Evolutionary conservation across 2,113 vertebrate species (phyloP).

Genomic region (Lophotis ruficrista): DNA sequence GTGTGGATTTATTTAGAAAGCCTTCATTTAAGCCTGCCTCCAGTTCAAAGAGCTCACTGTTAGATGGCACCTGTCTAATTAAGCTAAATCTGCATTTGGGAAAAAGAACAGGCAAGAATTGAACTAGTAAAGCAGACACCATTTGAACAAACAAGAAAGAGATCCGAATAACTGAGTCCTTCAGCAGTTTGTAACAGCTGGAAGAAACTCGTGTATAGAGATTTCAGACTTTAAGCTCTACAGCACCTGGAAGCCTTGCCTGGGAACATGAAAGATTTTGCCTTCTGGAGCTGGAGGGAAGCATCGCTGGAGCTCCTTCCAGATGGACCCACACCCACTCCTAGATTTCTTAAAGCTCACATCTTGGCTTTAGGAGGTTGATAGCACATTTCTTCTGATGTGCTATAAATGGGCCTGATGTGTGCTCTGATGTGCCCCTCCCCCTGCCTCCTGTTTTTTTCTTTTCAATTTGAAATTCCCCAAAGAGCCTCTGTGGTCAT

Average conservation of each 20-base stretch:
- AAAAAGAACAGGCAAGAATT: not conserved
- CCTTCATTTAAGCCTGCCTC: not conserved
- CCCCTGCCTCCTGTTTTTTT: not conserved
- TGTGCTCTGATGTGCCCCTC: not conserved
- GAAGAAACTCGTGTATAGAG: not conserved
- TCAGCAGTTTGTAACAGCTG: not conserved
- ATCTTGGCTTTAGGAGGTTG: not conserved
- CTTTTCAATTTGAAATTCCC: not conserved
- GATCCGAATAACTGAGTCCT: not conserved
- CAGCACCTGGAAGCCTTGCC: not conserved
- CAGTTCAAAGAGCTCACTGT: not conserved
- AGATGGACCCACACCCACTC: not conserved
- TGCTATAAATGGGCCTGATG: too few relatives aligned
- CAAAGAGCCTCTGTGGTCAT: not conserved
- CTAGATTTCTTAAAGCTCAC: not conserved
- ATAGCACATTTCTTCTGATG: not conserved
- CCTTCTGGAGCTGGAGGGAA: not conserved
- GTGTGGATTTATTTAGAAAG: not conserved
- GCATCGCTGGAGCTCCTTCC: not conserved
- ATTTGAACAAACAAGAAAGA: not conserved
- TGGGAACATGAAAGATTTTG: not conserved
- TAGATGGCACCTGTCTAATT: conserved; percentile 10
- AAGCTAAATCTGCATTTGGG: not conserved
- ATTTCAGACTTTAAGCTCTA: not conserved
- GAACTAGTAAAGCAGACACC: not conserved